Base-by-base conservation (phyloP, 2,113 vertebrate genomes). In the Chamaea fasciata region DNA sequence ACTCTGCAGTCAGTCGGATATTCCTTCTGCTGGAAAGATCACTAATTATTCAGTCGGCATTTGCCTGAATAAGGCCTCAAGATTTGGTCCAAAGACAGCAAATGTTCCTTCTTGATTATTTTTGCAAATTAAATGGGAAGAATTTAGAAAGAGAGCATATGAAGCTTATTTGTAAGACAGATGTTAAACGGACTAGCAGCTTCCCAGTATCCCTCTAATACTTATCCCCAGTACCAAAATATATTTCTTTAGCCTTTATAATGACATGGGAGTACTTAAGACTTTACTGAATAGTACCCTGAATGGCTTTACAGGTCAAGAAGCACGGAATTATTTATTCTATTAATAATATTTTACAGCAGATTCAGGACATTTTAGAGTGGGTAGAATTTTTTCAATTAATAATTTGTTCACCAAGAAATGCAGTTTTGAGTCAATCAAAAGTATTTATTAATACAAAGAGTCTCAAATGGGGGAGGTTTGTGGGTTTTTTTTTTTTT, bases 131-230 rank as follows among this genome's bases (percentile, higher is more conserved):
- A 91, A 90, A 95, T 26, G 93, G 87, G 92, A 94, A 95, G 89
- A 97, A 94, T 95, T 91, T 94, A 97, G 95, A 95, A 95, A 93
- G 95, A 96, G 85, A 95, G 68, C 95, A 96, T 95, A 96, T 91
- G 96, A 97, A 97, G 94, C 95, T 94, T 96, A 96, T 97, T 97
- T 96, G 92, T 96, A 96, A 97, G 95, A 96, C 95, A 97, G 96
- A 97, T 96, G 96, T 96, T 97, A 92, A 94, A 94, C 85, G 83
- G 95, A 91, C 95, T 95, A 96, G 74, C 93, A 96, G 95, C 95
- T 95, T 96, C 95, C 92, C 86, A 94, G 75, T 75, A 96, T 95
- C 94, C 91, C 81, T 96, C 90, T 96, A 94, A 97, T 95, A 95
- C 94, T 96, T 97, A 97, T 96, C 90, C 70, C 81, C 85, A 77